Conservation (phyloP, 2,797 vertebrate species). For the Ataeniobius toweri region DNA sequence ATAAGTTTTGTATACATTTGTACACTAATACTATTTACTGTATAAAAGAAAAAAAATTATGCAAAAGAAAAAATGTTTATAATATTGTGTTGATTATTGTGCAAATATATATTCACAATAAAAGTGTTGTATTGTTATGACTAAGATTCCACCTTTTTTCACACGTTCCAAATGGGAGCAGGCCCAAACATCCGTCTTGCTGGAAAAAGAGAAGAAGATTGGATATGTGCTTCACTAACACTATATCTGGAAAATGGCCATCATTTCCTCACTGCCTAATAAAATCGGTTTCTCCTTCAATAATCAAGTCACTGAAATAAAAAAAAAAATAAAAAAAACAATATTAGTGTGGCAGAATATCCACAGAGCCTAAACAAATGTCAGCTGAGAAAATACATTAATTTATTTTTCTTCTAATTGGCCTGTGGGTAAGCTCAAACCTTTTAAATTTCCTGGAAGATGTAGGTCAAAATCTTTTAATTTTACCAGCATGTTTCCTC, state of each 20-base stretch:
- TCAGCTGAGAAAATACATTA: not conserved
- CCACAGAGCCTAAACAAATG: not conserved
- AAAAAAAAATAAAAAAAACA: not conserved
- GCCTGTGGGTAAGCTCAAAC: no score
- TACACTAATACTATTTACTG: conserved; percentile 92
- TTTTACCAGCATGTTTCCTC: no score
- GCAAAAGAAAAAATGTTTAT: conserved; percentile 85
- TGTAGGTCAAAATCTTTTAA: no score
- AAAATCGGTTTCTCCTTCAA: not conserved
- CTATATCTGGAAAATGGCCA: not conserved
- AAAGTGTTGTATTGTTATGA: conserved; percentile 96
- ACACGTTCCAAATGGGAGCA: conserved; percentile 21
- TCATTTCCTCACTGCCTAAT: not conserved
- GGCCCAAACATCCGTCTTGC: conserved; percentile 42
- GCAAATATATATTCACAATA: conserved; percentile 99
- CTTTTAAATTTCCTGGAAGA: no score
- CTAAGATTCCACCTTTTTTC: conserved; percentile 29
- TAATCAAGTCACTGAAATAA: not conserved
- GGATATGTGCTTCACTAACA: not conserved
- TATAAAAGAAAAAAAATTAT: conserved; percentile 82
- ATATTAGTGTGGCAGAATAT: not conserved
- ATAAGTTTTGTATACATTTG: conserved; percentile 99
- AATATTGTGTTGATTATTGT: conserved; percentile 96
- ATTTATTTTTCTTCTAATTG: not conserved
- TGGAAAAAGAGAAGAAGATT: conserved; percentile 18